Percentiles rank a stretch among this genome's conserved stretches.
Conservation (phyloP, 2,888 invertebrate species). For the Lepidocyrtoides sp. region DNA sequence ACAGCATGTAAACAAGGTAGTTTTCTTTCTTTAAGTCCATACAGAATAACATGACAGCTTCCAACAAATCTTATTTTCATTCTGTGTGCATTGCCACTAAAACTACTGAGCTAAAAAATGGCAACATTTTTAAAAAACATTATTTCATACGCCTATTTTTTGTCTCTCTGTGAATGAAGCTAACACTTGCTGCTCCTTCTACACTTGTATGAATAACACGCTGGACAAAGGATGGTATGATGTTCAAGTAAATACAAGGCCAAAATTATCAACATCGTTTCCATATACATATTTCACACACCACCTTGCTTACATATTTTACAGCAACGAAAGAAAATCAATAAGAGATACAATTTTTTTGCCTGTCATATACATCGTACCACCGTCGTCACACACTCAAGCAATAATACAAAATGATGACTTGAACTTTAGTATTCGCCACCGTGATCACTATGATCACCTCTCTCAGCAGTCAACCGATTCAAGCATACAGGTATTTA, state of each 20-base stretch:
- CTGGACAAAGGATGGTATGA: too few relatives aligned
- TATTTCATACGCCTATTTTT: conserved; percentile 4
- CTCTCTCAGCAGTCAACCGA: background rate
- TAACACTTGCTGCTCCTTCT: too few relatives aligned
- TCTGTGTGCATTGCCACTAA: background rate
- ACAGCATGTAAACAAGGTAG: background rate
- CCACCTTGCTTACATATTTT: background rate
- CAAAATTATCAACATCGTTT: conserved; percentile 4
- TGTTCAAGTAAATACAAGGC: conserved; percentile 21
- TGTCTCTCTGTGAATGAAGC: background rate
- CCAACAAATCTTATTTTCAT: background rate
- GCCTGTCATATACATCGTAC: background rate
- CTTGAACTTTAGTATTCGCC: conserved; percentile 36
- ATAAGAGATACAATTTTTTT: background rate
- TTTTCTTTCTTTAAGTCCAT: too few relatives aligned
- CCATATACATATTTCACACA: too few relatives aligned
- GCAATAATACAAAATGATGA: background rate
- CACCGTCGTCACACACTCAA: background rate
- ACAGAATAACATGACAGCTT: background rate
- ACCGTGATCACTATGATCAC: background rate
- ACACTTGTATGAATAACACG: background rate
- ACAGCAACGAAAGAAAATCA: background rate
- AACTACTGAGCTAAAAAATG: background rate
- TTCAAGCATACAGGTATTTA: background rate
- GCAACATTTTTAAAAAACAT: too few relatives aligned